A percentile compares a stretch with the other conserved stretches of the same genome.
Evolutionary conservation across 2,797 vertebrate genomes (phyloP).

Genomic region (Brachyrhaphis roseni): DNA sequence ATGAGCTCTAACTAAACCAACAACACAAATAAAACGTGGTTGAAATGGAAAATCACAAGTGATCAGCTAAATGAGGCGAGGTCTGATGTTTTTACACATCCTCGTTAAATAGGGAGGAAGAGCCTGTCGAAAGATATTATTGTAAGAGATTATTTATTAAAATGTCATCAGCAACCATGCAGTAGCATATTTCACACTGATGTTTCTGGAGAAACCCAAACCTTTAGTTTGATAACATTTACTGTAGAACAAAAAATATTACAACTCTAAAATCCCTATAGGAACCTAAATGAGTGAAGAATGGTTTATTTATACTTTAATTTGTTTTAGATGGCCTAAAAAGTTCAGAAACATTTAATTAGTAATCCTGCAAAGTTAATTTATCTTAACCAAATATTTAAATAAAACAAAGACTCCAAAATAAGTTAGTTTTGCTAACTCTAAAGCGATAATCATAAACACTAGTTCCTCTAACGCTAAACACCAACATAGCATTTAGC

Average conservation of each 20-base stretch:
- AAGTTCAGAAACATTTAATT: neutral
- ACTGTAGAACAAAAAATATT: neutral
- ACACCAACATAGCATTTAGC: no score
- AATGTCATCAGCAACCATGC: neutral
- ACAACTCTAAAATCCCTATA: neutral
- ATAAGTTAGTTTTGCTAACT: no score
- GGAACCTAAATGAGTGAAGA: neutral
- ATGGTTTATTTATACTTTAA: neutral
- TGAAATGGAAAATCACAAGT: constrained; percentile 4
- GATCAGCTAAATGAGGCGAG: neutral
- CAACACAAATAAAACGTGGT: constrained; percentile 11
- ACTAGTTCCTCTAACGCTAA: no score
- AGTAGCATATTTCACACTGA: neutral
- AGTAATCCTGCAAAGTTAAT: neutral
- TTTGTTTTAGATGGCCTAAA: neutral
- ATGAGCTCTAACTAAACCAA: constrained; percentile 10
- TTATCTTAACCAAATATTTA: neutral
- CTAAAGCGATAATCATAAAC: no score
- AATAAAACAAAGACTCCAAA: neutral
- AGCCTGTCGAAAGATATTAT: neutral
- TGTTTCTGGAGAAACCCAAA: neutral
- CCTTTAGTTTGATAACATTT: neutral
- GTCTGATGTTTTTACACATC: neutral
- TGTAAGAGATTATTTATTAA: neutral
- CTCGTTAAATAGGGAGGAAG: neutral